Evolutionary conservation across 2,888 invertebrate genomes (phyloP).

Genomic region (Seira ritae): DNA sequence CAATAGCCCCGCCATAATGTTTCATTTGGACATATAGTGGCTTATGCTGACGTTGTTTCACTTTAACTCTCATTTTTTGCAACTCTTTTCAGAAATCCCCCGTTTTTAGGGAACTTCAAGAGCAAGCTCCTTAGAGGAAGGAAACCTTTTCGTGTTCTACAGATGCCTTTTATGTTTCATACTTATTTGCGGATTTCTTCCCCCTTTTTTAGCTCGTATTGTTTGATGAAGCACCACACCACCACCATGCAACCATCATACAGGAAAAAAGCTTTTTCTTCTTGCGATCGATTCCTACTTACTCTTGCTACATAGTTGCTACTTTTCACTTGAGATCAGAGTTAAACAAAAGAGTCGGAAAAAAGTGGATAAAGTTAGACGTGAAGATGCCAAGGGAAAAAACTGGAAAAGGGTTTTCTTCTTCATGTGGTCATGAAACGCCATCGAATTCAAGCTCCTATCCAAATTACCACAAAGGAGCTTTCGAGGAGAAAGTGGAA

Average conservation of each 20-base stretch:
- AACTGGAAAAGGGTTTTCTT: conserved; percentile 41
- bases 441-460: too few species aligned
- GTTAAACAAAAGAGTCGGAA: too few species aligned
- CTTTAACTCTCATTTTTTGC: background rate
- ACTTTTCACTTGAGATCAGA: too few species aligned
- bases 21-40: conserved; percentile 22
- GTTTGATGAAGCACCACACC: conserved; percentile 38
- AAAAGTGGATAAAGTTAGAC: conserved; percentile 48
- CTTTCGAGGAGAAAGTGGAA: too few species aligned
- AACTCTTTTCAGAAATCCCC: too few species aligned
- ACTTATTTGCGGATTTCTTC: conserved; percentile 56
- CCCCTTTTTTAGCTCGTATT: conserved; percentile 38
- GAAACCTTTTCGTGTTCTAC: conserved; percentile 61
- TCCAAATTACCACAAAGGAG: too few species aligned
- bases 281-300: conserved; percentile 54
- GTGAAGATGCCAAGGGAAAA: conserved; percentile 55
- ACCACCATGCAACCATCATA: conserved; percentile 17
- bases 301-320: background rate
- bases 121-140: conserved; percentile 38
- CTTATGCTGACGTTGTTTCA: conserved; percentile 53
- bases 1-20: conserved; percentile 48
- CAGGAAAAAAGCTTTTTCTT: conserved; percentile 29
- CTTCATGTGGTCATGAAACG: conserved; percentile 56
- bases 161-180: conserved; percentile 62
- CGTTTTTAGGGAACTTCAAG: too few species aligned